Evolutionary conservation across 2,888 invertebrate species (phyloP), one percentile per base, ranked within the genome.

Genomic region (Drosophila subquinaria): DNA sequence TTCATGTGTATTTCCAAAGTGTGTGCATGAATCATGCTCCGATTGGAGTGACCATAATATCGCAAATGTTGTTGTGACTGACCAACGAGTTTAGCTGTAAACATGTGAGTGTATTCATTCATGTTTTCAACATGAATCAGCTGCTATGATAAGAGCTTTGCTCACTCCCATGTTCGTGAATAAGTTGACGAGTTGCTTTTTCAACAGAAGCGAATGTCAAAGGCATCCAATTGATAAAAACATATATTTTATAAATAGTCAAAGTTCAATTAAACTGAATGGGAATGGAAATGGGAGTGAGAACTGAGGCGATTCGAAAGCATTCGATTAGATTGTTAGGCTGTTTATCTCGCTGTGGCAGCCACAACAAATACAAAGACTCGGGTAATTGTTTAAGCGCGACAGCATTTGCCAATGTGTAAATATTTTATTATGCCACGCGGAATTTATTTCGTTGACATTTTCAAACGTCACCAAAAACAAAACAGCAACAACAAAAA

Each of bases 361-460:
- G 75, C 66, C 71, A 60, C 76, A 71, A 71, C 71, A 76, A 71
- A 8, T 1, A 30, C 30, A 30, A 30, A 8, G 76, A 69, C 78
- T 63, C 61, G 47, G 59, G 78, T 69, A 78, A 78, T 76, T 76
- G 76, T 76, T 78, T 73, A 69, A 73, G 69, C 73, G 69, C 59
- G 63, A 66, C 76, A 73, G 52, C 78, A 73, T 78, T 77, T 73
- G 73, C 60, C 71, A 66, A 80, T 76, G 73, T 63, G 81, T 79
- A 79, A 79, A 79, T 79, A 79, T 79, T 79, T 80, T 69, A 76
- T 73, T 80, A 69, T 72, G 76, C 80, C 78, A 64, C 68, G 60
- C 76, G 62, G 76, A 79, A 78, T 79, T 79, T 76, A 76, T 78
- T 79, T 79, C 73, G 77, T 76, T 79, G 79, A 80, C 81, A 79